Percentiles rank a stretch among this genome's conserved stretches.
Evolutionary conservation across 2,888 invertebrate genomes (phyloP).

Genomic region (Catocala nupta): DNA sequence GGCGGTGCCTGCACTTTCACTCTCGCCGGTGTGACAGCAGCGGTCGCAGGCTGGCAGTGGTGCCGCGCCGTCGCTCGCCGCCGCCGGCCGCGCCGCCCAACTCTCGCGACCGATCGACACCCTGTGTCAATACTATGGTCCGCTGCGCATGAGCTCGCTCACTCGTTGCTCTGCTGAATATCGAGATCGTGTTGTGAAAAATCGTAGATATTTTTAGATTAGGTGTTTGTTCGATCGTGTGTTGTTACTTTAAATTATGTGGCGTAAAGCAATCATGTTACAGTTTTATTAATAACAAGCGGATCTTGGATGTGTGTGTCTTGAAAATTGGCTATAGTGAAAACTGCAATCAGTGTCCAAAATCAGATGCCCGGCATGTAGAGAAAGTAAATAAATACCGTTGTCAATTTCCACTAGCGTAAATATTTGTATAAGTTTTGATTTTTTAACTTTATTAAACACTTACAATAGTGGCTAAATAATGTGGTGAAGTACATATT

Average conservation of each 20-base stretch:
- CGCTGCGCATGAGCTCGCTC: conserved; percentile 69
- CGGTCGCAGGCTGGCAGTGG: conserved; percentile 71
- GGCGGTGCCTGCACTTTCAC: conserved; percentile 82
- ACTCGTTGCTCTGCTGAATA: conserved; percentile 72
- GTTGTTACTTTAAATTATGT: conserved; percentile 53
- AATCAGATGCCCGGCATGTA: conserved; percentile 53
- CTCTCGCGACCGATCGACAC: conserved; percentile 65
- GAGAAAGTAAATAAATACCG: conserved; percentile 74
- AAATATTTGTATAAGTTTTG: conserved; percentile 63
- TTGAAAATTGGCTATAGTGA: conserved; percentile 42
- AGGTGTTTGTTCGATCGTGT: conserved; percentile 58
- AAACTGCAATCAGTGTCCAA: conserved; percentile 56
- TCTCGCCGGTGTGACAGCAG: conserved; percentile 72
- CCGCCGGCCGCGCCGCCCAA: conserved; percentile 70
- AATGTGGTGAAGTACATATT: conserved; percentile 47
- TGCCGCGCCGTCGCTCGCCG: conserved; percentile 76
- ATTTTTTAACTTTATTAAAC: conserved; percentile 65
- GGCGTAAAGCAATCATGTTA: conserved; percentile 25
- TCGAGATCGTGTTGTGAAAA: conserved; percentile 73
- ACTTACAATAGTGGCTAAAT: conserved; percentile 49
- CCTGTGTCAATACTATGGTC: conserved; percentile 73
- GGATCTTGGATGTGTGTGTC: conserved; percentile 19
- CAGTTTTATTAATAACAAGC: conserved; percentile 12
- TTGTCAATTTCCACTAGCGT: conserved; percentile 61
- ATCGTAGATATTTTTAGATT: conserved; percentile 67